These are phyloP conservation scores for Picathartes gymnocephalus DNA, from an alignment of 2,113 vertebrate genomes.

Conservation along the genomic window DNA sequence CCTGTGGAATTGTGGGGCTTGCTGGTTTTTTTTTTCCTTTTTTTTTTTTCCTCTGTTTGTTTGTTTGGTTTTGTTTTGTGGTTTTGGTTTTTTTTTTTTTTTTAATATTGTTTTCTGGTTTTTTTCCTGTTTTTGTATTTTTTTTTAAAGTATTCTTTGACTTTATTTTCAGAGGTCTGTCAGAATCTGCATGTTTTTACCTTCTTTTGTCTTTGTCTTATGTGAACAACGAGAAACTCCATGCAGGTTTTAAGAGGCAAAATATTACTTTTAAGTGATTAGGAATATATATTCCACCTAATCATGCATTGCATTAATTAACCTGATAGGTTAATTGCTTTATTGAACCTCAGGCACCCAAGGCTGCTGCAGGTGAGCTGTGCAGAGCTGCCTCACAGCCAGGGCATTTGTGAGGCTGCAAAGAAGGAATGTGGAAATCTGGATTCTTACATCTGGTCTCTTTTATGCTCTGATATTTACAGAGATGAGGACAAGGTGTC, in stretches of 20 bases:
- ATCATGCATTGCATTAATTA: neutral
- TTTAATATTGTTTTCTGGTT: neutral
- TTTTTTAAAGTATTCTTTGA: neutral
- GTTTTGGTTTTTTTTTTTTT: too few relatives aligned
- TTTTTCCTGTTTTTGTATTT: too few relatives aligned
- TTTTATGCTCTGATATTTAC: neutral
- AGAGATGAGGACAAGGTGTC: neutral
- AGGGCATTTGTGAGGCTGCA: neutral
- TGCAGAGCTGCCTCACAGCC: neutral
- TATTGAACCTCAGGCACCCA: neutral
- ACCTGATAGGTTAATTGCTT: neutral
- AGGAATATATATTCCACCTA: neutral
- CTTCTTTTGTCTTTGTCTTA: neutral
- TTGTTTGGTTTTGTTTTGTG: neutral
- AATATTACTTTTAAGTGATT: neutral
- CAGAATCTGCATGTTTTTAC: neutral
- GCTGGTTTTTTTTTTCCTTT: accelerated
- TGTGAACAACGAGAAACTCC: neutral
- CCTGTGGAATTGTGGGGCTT: neutral
- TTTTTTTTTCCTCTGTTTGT: accelerated
- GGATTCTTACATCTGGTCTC: neutral
- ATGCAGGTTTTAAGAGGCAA: neutral
- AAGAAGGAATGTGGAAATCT: neutral
- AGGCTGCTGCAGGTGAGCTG: neutral
- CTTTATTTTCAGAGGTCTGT: neutral